A percentile compares a stretch with the other conserved stretches of the same genome.
Evolutionary conservation across 1,140 invertebrate species (phyloP).

Genomic region (Drosophila mojavensis): DNA sequence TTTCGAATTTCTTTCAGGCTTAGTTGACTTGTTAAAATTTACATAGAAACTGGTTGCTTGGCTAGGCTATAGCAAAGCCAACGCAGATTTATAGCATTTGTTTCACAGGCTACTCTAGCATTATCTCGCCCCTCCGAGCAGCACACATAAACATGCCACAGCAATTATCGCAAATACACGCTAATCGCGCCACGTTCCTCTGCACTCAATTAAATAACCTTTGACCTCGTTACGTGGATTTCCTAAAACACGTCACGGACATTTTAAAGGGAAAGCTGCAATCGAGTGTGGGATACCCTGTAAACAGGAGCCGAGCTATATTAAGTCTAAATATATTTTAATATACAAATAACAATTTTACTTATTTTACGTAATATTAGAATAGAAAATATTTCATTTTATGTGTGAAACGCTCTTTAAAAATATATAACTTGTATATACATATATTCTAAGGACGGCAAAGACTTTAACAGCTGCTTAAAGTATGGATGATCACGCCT

Average conservation of each 20-base stretch:
- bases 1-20: neutral
- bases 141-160: neutral
- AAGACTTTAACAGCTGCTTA: no score
- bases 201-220: slow-evolving; percentile 6
- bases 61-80: neutral
- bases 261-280: neutral
- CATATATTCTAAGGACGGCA: no score
- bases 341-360: no score
- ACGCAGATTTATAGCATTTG: neutral
- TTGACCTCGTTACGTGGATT: slow-evolving; percentile 11
- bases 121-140: neutral
- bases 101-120: neutral
- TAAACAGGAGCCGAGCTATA: neutral
- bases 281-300: neutral
- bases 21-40: neutral
- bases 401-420: no score
- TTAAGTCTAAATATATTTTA: no score
- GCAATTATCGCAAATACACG: slow-evolving; percentile 11
- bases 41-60: neutral
- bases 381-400: no score
- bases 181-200: neutral
- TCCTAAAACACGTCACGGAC: no score
- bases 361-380: no score
- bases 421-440: no score
- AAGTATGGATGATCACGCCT: no score